Conservation (phyloP, 2,888 invertebrate genomes). For the Agapetus fuscipes region DNA sequence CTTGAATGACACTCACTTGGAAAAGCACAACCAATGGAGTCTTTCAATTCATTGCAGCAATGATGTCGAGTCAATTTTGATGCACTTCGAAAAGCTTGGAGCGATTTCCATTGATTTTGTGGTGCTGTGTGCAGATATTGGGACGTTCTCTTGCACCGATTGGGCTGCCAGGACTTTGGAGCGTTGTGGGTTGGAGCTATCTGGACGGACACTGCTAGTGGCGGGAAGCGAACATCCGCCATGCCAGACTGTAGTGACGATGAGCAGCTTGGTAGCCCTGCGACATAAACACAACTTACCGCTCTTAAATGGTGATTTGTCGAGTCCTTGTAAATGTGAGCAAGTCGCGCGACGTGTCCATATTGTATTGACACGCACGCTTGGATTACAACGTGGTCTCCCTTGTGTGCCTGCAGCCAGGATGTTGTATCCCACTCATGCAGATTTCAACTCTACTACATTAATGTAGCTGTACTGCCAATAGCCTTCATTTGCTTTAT, state of each 20-base stretch:
- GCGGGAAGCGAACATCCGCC: conserved; percentile 36
- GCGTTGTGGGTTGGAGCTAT: conserved; percentile 37
- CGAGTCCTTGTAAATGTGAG: conserved; percentile 27
- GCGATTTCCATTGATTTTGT: conserved; percentile 14
- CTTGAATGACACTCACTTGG: conserved; percentile 30
- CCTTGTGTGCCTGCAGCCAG: no score
- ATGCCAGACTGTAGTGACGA: conserved; percentile 35
- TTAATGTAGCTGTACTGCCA: no score
- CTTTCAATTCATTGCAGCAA: conserved; percentile 28
- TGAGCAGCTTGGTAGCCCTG: conserved; percentile 32
- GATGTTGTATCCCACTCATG: no score
- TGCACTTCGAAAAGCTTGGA: conserved; percentile 4
- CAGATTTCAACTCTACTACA: no score
- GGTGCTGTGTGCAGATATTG: conserved; percentile 16
- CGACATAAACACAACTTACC: conserved; percentile 33
- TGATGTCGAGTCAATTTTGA: conserved; percentile 3
- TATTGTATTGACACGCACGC: conserved; percentile 37
- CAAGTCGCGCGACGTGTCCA: conserved; percentile 33
- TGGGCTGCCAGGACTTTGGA: conserved; percentile 34
- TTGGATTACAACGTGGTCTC: no score
- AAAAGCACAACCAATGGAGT: conserved; percentile 35
- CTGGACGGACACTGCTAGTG: conserved; percentile 35
- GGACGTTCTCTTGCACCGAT: conserved; percentile 28
- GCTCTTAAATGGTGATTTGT: conserved; percentile 34
- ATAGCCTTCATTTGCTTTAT: no score